Percentiles rank a stretch among this genome's conserved stretches.
These are phyloP conservation scores for Arge pagana DNA, from an alignment of 2,888 invertebrate genomes.

Conservation along the genomic window DNA sequence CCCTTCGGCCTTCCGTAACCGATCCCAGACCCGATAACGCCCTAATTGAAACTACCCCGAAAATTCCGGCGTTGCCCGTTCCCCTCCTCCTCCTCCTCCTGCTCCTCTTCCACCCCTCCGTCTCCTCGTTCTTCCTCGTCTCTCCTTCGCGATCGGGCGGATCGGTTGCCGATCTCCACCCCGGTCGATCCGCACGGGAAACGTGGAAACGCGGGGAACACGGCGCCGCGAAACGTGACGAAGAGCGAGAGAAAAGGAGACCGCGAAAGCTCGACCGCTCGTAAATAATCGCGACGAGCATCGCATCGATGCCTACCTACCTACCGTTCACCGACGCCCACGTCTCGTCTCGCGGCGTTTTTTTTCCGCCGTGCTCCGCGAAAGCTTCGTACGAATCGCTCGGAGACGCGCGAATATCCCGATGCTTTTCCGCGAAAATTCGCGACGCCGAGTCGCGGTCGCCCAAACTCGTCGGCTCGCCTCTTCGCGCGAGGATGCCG, in stretches of 20 bases:
- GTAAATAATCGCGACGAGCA: constrained; percentile 44
- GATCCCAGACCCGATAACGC: constrained; percentile 19
- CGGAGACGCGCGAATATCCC: too few species aligned
- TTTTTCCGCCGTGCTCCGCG: too few species aligned
- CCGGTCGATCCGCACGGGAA: too few species aligned
- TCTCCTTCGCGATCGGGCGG: neutral
- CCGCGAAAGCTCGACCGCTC: constrained; percentile 31
- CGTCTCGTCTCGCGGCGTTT: too few species aligned
- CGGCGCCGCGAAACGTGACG: neutral
- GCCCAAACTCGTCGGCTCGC: neutral
- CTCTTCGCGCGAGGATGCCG: neutral
- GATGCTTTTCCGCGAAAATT: too few species aligned
- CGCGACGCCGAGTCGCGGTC: neutral
- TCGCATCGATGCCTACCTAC: constrained; percentile 32
- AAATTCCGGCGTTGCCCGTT: neutral
- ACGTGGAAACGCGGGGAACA: too few species aligned
- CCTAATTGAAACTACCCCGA: constrained; percentile 16
- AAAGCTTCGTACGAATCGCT: too few species aligned
- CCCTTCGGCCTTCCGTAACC: constrained; percentile 21
- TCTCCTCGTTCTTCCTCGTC: neutral
- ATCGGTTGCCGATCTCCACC: neutral
- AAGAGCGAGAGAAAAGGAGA: constrained; percentile 1
- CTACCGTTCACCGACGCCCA: constrained; percentile 42
- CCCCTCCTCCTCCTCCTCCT: too few species aligned
- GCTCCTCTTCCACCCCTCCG: constrained; percentile 4